Base-by-base conservation (phyloP, 2,113 vertebrate genomes). In the Petromus typicus region DNA sequence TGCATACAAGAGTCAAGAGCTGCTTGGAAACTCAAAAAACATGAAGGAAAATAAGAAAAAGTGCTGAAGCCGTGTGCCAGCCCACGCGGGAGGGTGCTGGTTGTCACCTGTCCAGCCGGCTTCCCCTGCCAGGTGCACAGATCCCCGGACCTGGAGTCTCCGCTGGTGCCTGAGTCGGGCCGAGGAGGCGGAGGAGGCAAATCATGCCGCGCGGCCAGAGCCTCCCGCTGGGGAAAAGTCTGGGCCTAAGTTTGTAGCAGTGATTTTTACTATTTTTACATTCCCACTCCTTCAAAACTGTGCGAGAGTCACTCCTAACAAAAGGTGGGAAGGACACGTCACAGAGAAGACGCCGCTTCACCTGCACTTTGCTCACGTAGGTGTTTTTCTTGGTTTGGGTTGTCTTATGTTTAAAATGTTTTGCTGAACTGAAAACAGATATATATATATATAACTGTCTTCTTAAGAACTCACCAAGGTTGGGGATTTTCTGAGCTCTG, bases 391-490 rank as follows among this genome's bases (percentile, higher is more conserved):
- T 93, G 51, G 32, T 18, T 27, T 27, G 14, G 14, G 2, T 78
- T 57, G 71, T 56, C 10, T 10, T 32, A 87, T 83, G 87, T 94
- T 82, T 48, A 59, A 90, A 73, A 92, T 78, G 85, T 80, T 18
- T 10, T 73, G 27, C 25, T 45, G 7, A 37, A 66, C 4, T 56
- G 14, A 95, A 94, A 91, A 9, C 63, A 3, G 1, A 25, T 18
- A 78, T 54, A n/a, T n/a, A n/a, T n/a, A n/a, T 83, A 64, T 93
- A 23, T 69, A 56, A 59, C 37, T 30, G 30, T 73, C 0, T 59
- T 93, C 23, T 85, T 89, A 67, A 56, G 34, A 96, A 94, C 43
- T 91, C 2, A 79, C 22, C 14, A 76, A 78, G 88, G 3, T 95
- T 17, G 22, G 16, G 34, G 66, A 86, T 86, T 86, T 85, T 13